A percentile compares a stretch with the other conserved stretches of the same genome.
Conservation (phyloP, 2,888 invertebrate species). For the Plemyria rubiginata region DNA sequence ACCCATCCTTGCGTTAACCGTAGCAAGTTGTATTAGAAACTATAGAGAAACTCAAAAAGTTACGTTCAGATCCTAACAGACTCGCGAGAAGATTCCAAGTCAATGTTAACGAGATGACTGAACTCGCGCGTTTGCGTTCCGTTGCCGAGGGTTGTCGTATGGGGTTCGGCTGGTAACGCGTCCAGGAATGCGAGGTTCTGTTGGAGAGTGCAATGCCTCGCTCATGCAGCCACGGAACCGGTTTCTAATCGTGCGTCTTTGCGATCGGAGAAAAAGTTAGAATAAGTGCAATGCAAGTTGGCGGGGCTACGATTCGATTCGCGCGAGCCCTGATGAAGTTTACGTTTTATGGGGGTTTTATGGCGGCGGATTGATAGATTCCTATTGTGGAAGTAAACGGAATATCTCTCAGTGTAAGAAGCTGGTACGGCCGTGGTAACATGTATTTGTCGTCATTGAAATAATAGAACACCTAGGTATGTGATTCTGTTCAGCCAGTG, state of each 20-base stretch:
- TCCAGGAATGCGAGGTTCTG: conserved; percentile 49
- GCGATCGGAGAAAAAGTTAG: conserved; percentile 75
- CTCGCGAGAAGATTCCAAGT: conserved; percentile 45
- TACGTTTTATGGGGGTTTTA: conserved; percentile 33
- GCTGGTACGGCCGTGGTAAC: background rate
- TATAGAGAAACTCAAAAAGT: conserved; percentile 46
- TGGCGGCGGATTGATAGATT: conserved; percentile 23
- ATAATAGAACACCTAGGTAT: too few relatives aligned
- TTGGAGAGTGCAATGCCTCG: conserved; percentile 67
- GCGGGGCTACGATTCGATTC: conserved; percentile 37
- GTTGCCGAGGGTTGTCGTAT: conserved; percentile 44
- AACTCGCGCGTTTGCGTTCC: conserved; percentile 58
- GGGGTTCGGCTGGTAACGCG: conserved; percentile 53
- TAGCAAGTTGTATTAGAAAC: conserved; percentile 44
- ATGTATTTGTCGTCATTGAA: background rate
- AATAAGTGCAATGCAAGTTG: conserved; percentile 61
- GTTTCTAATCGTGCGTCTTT: conserved; percentile 78
- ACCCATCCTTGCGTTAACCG: conserved; percentile 1
- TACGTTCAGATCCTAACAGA: conserved; percentile 52
- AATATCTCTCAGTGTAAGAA: background rate
- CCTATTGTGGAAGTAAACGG: conserved; percentile 7
- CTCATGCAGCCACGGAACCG: conserved; percentile 64
- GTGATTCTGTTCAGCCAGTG: too few relatives aligned
- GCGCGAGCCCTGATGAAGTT: conserved; percentile 31
- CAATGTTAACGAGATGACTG: conserved; percentile 17